A percentile compares a stretch with the other conserved stretches of the same genome.
Evolutionary conservation across 2,797 vertebrate species (phyloP).

Genomic region (Buphagus erythrorhynchus): DNA sequence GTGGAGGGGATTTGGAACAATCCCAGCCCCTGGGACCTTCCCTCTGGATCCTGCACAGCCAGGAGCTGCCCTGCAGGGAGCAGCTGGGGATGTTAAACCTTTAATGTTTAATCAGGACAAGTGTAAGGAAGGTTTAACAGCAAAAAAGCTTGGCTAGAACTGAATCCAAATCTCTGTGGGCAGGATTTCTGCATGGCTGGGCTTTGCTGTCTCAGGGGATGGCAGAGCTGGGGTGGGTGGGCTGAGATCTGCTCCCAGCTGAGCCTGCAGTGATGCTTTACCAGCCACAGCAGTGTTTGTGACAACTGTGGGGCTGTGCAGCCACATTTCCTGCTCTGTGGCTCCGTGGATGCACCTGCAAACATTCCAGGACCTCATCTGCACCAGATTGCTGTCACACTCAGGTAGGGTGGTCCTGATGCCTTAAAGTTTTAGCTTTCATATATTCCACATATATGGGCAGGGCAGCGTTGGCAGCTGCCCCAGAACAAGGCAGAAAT

Average conservation of each 20-base stretch:
- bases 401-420: neutral
- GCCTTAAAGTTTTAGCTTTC: neutral
- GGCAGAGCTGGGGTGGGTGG: neutral
- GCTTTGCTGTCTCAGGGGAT: neutral
- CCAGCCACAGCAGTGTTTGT: neutral
- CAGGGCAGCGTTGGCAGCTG: neutral
- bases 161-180: neutral
- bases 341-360: accelerated
- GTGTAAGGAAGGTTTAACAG: neutral
- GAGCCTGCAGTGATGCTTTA: neutral
- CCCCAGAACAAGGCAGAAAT: neutral
- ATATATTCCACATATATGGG: neutral
- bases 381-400: neutral
- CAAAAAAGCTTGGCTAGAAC: neutral
- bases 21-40: neutral
- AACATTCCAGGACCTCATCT: neutral
- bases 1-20: neutral
- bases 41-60: neutral
- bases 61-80: neutral
- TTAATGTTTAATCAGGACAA: neutral
- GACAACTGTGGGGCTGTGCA: neutral
- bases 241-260: neutral
- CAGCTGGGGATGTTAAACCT: neutral
- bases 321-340: neutral
- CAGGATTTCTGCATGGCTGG: conserved; percentile 24